Conservation (phyloP, 1,140 invertebrate species). For the Pomphorhynchus laevis region DNA sequence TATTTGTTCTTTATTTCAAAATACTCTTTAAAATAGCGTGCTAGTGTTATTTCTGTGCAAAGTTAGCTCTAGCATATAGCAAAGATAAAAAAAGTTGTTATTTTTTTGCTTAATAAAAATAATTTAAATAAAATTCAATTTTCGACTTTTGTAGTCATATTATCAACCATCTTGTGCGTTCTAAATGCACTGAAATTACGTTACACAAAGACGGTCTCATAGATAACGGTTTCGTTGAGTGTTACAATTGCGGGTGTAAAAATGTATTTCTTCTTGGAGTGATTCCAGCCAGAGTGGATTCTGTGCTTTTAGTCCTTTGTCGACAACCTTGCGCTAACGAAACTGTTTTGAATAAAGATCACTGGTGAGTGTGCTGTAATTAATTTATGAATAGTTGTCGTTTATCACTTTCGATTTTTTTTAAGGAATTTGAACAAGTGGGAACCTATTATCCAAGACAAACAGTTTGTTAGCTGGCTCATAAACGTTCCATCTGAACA, state of each 20-base stretch:
- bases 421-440: constrained; percentile 78
- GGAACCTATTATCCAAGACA: constrained; percentile 79
- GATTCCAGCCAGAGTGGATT: constrained; percentile 91
- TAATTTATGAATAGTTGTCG: not conserved
- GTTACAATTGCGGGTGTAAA: constrained; percentile 80
- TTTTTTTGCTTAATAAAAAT: no score
- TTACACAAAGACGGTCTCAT: constrained; percentile 79
- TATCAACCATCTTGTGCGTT: constrained; percentile 78
- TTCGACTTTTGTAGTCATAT: constrained; percentile 37
- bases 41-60: no score
- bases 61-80: no score
- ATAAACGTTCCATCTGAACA: constrained; percentile 62
- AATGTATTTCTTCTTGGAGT: constrained; percentile 79
- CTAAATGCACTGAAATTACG: constrained; percentile 91
- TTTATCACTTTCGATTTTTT: no score
- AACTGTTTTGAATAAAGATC: constrained; percentile 78
- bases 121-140: not conserved
- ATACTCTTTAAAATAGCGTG: no score
- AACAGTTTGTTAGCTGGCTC: constrained; percentile 69
- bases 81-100: no score
- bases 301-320: constrained; percentile 76
- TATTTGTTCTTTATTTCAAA: no score
- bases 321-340: constrained; percentile 83
- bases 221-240: constrained; percentile 80
- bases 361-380: constrained; percentile 31